phyloP scores from a whole-genome alignment of 2,113 vertebrate genomes.

The Mus spicilegus region DNA sequence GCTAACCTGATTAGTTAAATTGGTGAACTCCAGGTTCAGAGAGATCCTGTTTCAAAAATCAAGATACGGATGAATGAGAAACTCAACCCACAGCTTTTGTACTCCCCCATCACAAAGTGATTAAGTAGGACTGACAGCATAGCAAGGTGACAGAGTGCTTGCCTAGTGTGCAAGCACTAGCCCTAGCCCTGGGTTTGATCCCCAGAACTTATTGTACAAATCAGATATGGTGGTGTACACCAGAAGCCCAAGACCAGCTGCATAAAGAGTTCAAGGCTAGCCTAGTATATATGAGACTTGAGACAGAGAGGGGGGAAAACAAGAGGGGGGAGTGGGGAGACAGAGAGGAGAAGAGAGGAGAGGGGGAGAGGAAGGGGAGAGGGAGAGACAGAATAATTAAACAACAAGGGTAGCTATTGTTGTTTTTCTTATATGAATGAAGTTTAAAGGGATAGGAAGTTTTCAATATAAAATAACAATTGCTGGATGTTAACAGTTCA shows the following conservation, averaged over 20 bases:
- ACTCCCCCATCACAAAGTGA: neutral
- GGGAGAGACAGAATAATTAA: neutral
- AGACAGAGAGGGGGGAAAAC: no score
- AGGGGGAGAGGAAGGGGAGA: no score
- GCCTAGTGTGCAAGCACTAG: neutral
- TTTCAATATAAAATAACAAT: slow-evolving; percentile 47
- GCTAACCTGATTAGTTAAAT: neutral
- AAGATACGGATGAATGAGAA: neutral
- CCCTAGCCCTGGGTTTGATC: neutral
- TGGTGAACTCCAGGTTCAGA: neutral
- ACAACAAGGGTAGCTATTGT: slow-evolving; percentile 22
- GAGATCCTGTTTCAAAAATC: neutral
- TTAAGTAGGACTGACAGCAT: neutral
- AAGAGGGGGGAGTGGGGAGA: neutral
- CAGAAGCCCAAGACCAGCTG: neutral
- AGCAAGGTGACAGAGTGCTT: neutral
- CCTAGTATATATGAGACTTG: neutral
- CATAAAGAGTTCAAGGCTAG: neutral
- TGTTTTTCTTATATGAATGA: slow-evolving; percentile 35
- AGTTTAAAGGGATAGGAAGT: slow-evolving; percentile 6
- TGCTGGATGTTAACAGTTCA: slow-evolving; percentile 33
- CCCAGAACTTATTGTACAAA: neutral
- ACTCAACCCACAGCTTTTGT: neutral
- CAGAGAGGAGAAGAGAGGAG: neutral
- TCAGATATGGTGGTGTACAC: neutral